Percentiles rank a stretch among this genome's conserved stretches.
Conservation (phyloP, 2,113 vertebrate species). For the Aptenodytes patagonicus region DNA sequence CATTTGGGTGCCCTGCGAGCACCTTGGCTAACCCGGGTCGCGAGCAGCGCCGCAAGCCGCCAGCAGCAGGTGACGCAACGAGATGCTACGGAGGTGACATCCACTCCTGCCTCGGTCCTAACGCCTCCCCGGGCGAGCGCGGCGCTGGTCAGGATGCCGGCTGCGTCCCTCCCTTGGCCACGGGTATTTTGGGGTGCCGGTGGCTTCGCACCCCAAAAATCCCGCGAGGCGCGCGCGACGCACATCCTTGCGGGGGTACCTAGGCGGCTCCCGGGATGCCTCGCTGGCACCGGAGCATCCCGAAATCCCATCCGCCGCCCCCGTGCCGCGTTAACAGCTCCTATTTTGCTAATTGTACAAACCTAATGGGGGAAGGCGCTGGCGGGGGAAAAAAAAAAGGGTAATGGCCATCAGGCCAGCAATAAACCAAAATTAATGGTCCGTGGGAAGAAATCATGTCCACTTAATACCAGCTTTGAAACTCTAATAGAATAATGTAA, state of each 20-base stretch:
- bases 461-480: conserved; percentile 78
- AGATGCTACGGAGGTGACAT: background rate
- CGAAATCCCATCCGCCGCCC: background rate
- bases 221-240: accelerated
- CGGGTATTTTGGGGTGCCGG: background rate
- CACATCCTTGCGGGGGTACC: accelerated
- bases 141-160: accelerated
- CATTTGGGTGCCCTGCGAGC: background rate
- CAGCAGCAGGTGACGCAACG: background rate
- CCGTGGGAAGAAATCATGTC: conserved; percentile 80
- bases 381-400: conserved; percentile 46
- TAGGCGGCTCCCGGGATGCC: background rate
- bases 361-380: conserved; percentile 78
- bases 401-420: conserved; percentile 79
- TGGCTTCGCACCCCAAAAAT: accelerated
- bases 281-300: background rate
- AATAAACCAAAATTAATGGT: conserved; percentile 84
- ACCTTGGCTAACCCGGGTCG: background rate
- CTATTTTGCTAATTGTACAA: conserved; percentile 75
- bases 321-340: background rate
- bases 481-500: conserved; percentile 71
- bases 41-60: background rate
- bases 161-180: accelerated
- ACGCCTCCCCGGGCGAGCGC: background rate
- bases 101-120: background rate